Percentiles rank a stretch among this genome's conserved stretches.
phyloP scores from a whole-genome alignment of 2,113 vertebrate genomes.

The Proterorhinus semilunaris region DNA sequence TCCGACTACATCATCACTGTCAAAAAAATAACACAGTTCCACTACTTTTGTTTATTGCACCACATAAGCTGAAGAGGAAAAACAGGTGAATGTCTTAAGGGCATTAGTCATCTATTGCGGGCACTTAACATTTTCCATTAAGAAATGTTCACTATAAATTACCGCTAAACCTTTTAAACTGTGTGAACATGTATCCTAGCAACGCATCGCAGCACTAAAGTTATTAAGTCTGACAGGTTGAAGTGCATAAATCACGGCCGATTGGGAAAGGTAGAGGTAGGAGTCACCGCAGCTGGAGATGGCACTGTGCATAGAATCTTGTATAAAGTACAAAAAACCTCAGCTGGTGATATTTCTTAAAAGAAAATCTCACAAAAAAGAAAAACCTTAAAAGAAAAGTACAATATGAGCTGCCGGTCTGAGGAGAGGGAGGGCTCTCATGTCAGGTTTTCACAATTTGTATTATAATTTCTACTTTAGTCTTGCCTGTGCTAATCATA shows the following conservation, averaged over 20 bases:
- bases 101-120: not conserved
- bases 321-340: slow-evolving; percentile 29
- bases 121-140: slow-evolving; percentile 5
- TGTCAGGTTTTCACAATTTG: too few relatives aligned
- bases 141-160: slow-evolving; percentile 3
- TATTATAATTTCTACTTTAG: too few relatives aligned
- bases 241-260: slow-evolving; percentile 16
- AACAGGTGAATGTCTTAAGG: not conserved
- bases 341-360: slow-evolving; percentile 46
- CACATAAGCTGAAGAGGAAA: not conserved
- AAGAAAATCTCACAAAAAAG: slow-evolving; percentile 28
- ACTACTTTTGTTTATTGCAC: not conserved
- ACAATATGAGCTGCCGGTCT: too few relatives aligned
- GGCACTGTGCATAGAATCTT: slow-evolving; percentile 28
- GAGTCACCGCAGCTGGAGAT: slow-evolving; percentile 23
- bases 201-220: slow-evolving; percentile 51
- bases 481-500: too few relatives aligned
- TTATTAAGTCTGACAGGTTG: slow-evolving; percentile 39
- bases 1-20: too few relatives aligned
- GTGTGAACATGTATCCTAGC: slow-evolving; percentile 44
- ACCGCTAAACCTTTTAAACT: slow-evolving; percentile 1
- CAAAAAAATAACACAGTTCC: too few relatives aligned
- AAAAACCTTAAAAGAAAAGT: slow-evolving; percentile 1
- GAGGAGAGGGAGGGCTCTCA: too few relatives aligned
- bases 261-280: slow-evolving; percentile 17